Percentiles rank a stretch among this genome's conserved stretches.
Evolutionary conservation across 2,888 invertebrate species (phyloP).

Genomic region (Morpho achilles): DNA sequence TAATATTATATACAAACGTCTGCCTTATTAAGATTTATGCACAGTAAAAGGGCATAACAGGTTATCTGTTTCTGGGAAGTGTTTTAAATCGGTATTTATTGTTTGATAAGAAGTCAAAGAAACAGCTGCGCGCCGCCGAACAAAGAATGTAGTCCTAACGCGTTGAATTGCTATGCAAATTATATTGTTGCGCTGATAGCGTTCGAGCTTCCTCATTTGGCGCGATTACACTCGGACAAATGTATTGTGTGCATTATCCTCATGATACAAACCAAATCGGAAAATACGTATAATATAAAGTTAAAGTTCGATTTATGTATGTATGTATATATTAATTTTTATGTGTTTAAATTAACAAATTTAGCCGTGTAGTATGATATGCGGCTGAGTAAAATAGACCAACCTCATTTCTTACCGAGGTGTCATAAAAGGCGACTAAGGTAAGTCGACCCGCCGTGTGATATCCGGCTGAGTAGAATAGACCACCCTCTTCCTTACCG

Average conservation of each 20-base stretch:
- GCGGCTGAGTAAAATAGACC: no score
- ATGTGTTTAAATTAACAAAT: no score
- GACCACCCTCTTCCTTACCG: no score
- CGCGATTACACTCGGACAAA: constrained; percentile 39
- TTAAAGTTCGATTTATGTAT: no score
- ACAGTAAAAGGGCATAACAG: constrained; percentile 40
- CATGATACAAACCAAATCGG: no score
- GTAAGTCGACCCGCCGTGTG: no score
- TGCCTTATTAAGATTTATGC: constrained; percentile 36
- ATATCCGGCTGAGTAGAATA: no score
- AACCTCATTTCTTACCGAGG: no score
- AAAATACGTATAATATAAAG: no score
- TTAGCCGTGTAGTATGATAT: no score
- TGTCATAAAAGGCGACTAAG: no score
- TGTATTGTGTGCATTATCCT: constrained; percentile 56
- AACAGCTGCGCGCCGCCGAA: constrained; percentile 67
- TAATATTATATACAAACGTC: constrained; percentile 12
- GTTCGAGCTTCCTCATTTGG: constrained; percentile 43
- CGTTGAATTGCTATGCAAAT: constrained; percentile 55
- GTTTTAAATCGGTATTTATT: constrained; percentile 68
- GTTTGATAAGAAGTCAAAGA: constrained; percentile 57
- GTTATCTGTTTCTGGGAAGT: constrained; percentile 59
- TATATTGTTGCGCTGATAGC: constrained; percentile 40
- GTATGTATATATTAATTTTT: no score
- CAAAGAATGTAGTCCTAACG: constrained; percentile 66